Conservation (phyloP, 2,113 vertebrate genomes). For the Corynorhinus townsendii region DNA sequence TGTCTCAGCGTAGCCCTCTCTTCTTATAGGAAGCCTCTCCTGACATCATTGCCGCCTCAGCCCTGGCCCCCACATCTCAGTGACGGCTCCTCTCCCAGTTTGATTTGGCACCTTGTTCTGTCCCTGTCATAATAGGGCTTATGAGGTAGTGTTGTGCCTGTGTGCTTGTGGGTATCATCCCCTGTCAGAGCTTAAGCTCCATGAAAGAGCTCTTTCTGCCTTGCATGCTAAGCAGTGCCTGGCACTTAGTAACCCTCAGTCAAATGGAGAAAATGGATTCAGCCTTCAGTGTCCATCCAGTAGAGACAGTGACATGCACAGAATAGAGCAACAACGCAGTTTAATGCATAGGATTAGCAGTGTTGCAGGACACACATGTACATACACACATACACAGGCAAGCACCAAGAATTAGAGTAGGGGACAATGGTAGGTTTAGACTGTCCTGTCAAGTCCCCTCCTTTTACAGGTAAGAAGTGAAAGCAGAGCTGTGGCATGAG, state of each 20-base stretch:
- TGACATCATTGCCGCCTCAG: neutral
- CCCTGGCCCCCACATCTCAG: neutral
- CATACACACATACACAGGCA: neutral
- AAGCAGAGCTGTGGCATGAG: neutral
- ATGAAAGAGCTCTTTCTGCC: neutral
- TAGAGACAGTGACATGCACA: neutral
- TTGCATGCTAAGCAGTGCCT: neutral
- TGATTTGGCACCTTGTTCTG: neutral
- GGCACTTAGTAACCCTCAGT: neutral
- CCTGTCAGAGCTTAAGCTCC: neutral
- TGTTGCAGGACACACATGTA: neutral
- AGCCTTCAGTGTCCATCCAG: neutral
- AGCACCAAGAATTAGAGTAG: neutral
- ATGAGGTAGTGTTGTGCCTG: neutral
- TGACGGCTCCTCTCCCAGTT: neutral
- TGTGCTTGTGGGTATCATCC: neutral
- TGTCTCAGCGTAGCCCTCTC: neutral
- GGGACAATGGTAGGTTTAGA: neutral
- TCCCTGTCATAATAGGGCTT: neutral
- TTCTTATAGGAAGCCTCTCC: neutral
- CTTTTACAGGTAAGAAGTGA: neutral
- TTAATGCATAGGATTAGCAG: neutral
- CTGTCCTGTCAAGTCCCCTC: neutral
- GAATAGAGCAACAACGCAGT: neutral
- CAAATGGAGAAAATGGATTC: neutral